Evolutionary conservation across 2,113 vertebrate genomes (phyloP).

Genomic region (Colistium nudipinnis): DNA sequence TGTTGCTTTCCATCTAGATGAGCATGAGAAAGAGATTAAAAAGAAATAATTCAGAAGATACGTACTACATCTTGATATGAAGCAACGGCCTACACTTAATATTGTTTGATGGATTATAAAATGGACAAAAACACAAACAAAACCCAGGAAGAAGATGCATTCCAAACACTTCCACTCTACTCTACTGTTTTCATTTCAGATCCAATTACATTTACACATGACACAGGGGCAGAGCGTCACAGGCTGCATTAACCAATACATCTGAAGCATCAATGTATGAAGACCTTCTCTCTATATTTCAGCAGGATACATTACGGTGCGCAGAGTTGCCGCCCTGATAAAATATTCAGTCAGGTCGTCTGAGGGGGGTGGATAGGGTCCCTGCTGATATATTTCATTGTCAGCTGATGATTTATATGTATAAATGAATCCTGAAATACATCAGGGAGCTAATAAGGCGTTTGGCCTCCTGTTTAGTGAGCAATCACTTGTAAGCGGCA

Average conservation of each 20-base stretch:
- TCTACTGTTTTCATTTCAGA: slow-evolving; percentile 10
- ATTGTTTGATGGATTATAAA: neutral
- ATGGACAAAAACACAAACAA: no score
- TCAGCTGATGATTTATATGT: slow-evolving; percentile 48
- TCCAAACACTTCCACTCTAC: neutral
- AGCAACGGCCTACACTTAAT: neutral
- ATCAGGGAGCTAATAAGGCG: slow-evolving; percentile 44
- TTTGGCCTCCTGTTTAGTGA: slow-evolving; percentile 37
- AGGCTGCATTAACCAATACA: slow-evolving; percentile 11
- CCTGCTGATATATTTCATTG: slow-evolving; percentile 29
- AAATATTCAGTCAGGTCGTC: slow-evolving; percentile 50
- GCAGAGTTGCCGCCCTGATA: slow-evolving; percentile 25
- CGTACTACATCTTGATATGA: neutral
- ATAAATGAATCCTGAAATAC: slow-evolving; percentile 51
- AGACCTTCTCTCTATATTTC: slow-evolving; percentile 41
- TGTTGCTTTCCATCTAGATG: no score
- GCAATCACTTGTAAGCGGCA: slow-evolving; percentile 22
- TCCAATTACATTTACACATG: slow-evolving; percentile 27
- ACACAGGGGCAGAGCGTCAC: slow-evolving; percentile 19
- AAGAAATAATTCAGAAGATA: neutral
- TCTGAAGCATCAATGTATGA: slow-evolving; percentile 22
- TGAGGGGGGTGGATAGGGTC: neutral
- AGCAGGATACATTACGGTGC: slow-evolving; percentile 19
- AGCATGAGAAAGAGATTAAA: no score
- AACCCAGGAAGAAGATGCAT: neutral